These are phyloP conservation scores for Parnassius mnemosyne DNA, from an alignment of 2,888 invertebrate genomes.

Conservation along the genomic window DNA sequence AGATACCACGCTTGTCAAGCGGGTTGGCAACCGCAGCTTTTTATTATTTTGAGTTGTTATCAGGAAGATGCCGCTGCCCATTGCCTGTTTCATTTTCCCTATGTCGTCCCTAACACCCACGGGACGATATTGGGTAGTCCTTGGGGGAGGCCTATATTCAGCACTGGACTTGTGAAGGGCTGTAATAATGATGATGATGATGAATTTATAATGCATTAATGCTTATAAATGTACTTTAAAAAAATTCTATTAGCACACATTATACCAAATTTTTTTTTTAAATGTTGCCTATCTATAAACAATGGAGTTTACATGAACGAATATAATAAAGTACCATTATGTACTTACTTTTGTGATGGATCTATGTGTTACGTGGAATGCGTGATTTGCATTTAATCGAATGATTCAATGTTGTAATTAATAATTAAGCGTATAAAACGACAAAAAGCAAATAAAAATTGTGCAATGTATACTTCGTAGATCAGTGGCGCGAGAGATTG, in stretches of 20 bases:
- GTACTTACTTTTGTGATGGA: conserved; percentile 22
- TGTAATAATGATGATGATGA: too few species aligned
- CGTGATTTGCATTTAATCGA: conserved; percentile 32
- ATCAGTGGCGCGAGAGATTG: not conserved
- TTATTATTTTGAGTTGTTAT: too few species aligned
- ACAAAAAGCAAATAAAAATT: conserved; percentile 39
- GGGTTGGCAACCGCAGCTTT: too few species aligned
- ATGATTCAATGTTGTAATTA: conserved; percentile 35
- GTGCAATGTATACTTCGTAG: conserved; percentile 14
- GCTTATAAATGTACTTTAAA: conserved; percentile 7
- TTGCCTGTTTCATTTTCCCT: too few species aligned
- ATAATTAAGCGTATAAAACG: conserved; percentile 34
- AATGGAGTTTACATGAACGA: conserved; percentile 12
- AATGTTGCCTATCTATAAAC: conserved; percentile 7
- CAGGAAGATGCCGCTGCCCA: too few species aligned
- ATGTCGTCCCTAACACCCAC: too few species aligned
- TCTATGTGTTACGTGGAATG: conserved; percentile 21
- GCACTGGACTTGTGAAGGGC: too few species aligned
- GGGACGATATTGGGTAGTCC: too few species aligned
- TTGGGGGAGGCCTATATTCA: too few species aligned
- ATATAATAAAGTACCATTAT: conserved; percentile 9
- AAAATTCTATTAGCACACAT: conserved; percentile 14
- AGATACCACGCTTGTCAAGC: not conserved
- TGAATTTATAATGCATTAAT: not conserved
- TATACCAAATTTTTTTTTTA: conserved; percentile 6